phyloP scores from a whole-genome alignment of 2,888 invertebrate genomes.

The Platypus cylindrus region DNA sequence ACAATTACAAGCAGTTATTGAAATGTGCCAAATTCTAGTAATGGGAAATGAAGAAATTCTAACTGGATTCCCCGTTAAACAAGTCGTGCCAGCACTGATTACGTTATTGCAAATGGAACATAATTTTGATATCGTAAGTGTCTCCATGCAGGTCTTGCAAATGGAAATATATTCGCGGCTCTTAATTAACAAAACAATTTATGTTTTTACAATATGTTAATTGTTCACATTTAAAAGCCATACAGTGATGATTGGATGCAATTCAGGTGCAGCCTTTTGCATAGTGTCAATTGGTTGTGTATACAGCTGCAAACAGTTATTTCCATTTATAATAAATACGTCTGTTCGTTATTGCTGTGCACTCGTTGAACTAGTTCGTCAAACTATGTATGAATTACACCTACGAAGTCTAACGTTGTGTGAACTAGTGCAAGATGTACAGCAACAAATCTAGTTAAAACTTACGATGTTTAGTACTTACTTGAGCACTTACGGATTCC shows the following conservation, averaged over 20 bases:
- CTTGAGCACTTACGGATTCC: too few relatives aligned
- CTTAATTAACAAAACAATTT: not conserved
- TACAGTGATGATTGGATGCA: too few relatives aligned
- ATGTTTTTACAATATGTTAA: too few relatives aligned
- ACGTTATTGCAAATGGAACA: slow-evolving; percentile 90
- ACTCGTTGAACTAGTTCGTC: too few relatives aligned
- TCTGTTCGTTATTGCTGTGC: too few relatives aligned
- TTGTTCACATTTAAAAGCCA: too few relatives aligned
- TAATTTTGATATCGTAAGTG: slow-evolving; percentile 87
- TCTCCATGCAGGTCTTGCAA: not conserved
- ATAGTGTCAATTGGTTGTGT: slow-evolving; percentile 22
- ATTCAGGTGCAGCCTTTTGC: slow-evolving; percentile 23
- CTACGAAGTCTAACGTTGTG: too few relatives aligned
- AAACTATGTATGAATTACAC: too few relatives aligned
- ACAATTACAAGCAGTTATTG: slow-evolving; percentile 91
- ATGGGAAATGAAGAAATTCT: slow-evolving; percentile 99
- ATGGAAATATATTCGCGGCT: not conserved
- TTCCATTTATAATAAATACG: too few relatives aligned
- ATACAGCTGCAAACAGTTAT: slow-evolving; percentile 22
- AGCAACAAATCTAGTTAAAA: too few relatives aligned
- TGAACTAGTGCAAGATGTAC: too few relatives aligned
- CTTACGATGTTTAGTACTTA: too few relatives aligned
- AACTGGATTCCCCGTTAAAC: slow-evolving; percentile 96
- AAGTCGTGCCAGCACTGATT: slow-evolving; percentile 91
- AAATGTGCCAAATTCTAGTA: slow-evolving; percentile 96